A percentile compares a stretch with the other conserved stretches of the same genome.
These are phyloP conservation scores for Pogonus chalceus DNA, from an alignment of 1,140 invertebrate genomes.

Conservation along the genomic window DNA sequence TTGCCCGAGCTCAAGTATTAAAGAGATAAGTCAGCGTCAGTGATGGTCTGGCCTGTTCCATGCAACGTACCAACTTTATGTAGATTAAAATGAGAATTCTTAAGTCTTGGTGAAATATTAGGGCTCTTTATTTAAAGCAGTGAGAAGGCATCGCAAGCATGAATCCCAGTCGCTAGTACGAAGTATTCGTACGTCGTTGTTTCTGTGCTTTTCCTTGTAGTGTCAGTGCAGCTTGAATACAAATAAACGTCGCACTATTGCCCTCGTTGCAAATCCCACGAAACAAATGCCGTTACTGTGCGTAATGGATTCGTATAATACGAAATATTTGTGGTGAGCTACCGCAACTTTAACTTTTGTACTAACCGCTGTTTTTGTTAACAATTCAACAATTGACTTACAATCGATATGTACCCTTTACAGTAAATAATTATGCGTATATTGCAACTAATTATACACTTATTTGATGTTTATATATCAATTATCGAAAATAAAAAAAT, in stretches of 20 bases:
- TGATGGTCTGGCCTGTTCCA: not conserved
- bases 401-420: no score
- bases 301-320: no score
- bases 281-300: not conserved
- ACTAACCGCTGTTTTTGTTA: no score
- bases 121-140: constrained; percentile 3
- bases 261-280: not conserved
- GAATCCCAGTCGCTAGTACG: not conserved
- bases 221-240: constrained; percentile 6
- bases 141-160: not conserved
- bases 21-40: not conserved
- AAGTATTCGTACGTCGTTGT: not conserved
- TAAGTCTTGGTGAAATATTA: constrained; percentile 4
- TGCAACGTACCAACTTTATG: not conserved
- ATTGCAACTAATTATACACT: no score
- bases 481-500: no score
- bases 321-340: no score
- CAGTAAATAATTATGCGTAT: no score
- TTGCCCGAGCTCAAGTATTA: not conserved
- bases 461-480: no score
- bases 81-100: constrained; percentile 7
- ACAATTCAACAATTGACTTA: no score
- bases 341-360: no score
- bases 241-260: constrained; percentile 5
- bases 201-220: no score